These are phyloP conservation scores for Pherbina coryleti DNA, from an alignment of 2,888 invertebrate genomes.

Conservation along the genomic window DNA sequence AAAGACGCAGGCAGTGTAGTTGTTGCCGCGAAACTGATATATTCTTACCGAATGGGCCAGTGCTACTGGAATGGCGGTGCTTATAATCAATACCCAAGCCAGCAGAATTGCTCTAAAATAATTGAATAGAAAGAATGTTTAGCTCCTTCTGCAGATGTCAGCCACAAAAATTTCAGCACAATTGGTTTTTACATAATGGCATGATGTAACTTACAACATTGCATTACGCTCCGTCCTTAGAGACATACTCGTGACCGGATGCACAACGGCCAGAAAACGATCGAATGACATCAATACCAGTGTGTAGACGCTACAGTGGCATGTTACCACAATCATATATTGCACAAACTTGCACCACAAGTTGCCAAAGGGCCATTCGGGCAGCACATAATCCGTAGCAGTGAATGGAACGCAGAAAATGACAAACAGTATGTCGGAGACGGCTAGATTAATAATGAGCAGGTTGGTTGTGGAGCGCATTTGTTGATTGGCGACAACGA, in stretches of 20 bases:
- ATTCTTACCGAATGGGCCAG: slow-evolving; percentile 82
- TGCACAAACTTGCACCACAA: slow-evolving; percentile 88
- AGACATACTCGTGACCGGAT: slow-evolving; percentile 90
- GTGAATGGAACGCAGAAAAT: slow-evolving; percentile 96
- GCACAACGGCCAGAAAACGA: slow-evolving; percentile 92
- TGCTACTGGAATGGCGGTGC: slow-evolving; percentile 83
- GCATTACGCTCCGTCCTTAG: slow-evolving; percentile 87
- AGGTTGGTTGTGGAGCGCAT: slow-evolving; percentile 95
- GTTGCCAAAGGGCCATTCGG: slow-evolving; percentile 91
- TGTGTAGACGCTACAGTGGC: slow-evolving; percentile 94
- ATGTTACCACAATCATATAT: slow-evolving; percentile 91
- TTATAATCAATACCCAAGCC: slow-evolving; percentile 85
- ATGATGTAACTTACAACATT: slow-evolving; percentile 69
- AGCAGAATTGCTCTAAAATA: slow-evolving; percentile 77
- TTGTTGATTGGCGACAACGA: slow-evolving; percentile 88
- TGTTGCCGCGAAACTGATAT: slow-evolving; percentile 75
- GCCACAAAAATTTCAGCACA: no score
- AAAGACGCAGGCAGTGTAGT: slow-evolving; percentile 79
- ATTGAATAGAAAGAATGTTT: slow-evolving; percentile 25
- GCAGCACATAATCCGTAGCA: slow-evolving; percentile 88
- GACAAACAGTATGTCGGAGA: slow-evolving; percentile 92
- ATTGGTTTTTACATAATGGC: no score
- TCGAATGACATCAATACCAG: slow-evolving; percentile 94
- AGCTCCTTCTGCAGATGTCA: neutral
- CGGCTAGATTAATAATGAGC: slow-evolving; percentile 89